Percentiles rank a stretch among this genome's conserved stretches.
Conservation (phyloP, 1,140 invertebrate genomes). For the Solenopsis fugax region DNA sequence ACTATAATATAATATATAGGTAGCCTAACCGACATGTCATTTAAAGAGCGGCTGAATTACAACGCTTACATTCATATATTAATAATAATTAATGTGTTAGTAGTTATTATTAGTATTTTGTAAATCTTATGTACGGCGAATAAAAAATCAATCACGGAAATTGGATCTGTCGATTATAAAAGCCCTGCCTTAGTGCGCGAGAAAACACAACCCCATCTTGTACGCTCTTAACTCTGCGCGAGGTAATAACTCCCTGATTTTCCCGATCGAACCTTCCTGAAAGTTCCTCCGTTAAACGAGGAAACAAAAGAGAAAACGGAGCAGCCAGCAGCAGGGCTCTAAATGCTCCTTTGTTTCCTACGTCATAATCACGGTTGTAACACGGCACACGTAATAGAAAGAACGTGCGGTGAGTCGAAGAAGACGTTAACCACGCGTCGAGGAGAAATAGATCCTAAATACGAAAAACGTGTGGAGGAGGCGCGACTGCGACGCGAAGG, state of each 20-base stretch:
- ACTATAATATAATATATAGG: no score
- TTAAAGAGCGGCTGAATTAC: no score
- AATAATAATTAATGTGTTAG: background rate
- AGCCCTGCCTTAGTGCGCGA: background rate
- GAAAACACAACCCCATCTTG: background rate
- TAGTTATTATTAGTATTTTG: background rate
- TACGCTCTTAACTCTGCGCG: background rate
- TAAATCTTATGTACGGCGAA: background rate
- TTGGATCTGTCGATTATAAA: background rate
- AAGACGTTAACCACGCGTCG: background rate
- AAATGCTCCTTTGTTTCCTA: background rate
- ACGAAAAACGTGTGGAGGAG: background rate
- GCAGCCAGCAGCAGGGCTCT: background rate
- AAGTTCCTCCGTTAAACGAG: background rate
- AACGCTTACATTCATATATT: no score
- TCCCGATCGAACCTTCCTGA: background rate
- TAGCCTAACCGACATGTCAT: no score
- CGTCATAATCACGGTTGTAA: background rate
- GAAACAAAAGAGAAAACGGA: conserved; percentile 1
- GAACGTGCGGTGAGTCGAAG: background rate
- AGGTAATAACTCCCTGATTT: background rate
- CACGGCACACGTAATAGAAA: background rate
- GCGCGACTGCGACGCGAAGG: background rate
- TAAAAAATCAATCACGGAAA: conserved; percentile 20
- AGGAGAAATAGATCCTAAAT: background rate